phyloP scores from a whole-genome alignment of 2,888 invertebrate genomes.

The Blastobasis lacticolella region DNA sequence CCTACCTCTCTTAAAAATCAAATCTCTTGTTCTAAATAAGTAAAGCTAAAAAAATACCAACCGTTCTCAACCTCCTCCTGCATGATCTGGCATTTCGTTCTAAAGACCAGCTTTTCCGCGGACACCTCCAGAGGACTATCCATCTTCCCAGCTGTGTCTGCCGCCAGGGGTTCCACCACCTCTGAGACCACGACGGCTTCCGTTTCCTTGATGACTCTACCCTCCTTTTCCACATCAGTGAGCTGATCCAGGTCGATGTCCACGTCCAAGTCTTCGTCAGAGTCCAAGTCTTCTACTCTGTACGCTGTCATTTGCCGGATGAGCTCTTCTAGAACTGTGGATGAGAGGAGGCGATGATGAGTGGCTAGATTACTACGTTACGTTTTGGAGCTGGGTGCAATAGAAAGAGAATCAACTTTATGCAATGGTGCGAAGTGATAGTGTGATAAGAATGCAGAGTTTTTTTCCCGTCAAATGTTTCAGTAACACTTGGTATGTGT shows the following conservation, averaged over 20 bases:
- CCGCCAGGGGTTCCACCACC: constrained; percentile 46
- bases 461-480: too few relatives aligned
- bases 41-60: constrained; percentile 19
- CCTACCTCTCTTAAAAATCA: too few relatives aligned
- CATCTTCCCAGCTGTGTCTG: constrained; percentile 38
- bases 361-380: too few relatives aligned
- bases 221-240: constrained; percentile 20
- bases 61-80: constrained; percentile 59
- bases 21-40: too few relatives aligned
- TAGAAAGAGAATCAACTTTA: too few relatives aligned
- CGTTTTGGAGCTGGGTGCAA: too few relatives aligned
- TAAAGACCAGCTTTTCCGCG: constrained; percentile 43
- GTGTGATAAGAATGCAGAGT: too few relatives aligned
- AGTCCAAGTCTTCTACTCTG: constrained; percentile 65
- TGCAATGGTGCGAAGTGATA: too few relatives aligned
- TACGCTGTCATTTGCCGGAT: constrained; percentile 78
- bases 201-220: constrained; percentile 18
- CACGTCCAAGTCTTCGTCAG: constrained; percentile 62
- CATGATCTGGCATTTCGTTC: constrained; percentile 73
- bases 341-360: not conserved
- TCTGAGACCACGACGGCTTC: constrained; percentile 38
- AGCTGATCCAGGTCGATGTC: constrained; percentile 9
- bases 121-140: constrained; percentile 38
- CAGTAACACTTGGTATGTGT: too few relatives aligned
- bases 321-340: constrained; percentile 78